Percentiles rank a stretch among this genome's conserved stretches.
Evolutionary conservation across 1,140 invertebrate genomes (phyloP).

Genomic region (Nasonia vitripennis): DNA sequence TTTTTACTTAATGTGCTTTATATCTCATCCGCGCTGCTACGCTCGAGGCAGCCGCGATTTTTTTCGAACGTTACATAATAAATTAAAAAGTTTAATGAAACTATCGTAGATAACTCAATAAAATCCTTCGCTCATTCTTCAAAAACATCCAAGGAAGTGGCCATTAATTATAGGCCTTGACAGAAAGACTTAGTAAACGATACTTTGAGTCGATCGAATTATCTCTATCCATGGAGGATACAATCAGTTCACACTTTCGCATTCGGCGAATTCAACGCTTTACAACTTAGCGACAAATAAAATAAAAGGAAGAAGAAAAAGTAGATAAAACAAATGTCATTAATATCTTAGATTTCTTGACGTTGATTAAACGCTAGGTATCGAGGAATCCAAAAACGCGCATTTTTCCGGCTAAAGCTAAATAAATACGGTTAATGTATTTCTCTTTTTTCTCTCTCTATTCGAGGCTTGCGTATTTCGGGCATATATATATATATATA

Average conservation of each 20-base stretch:
- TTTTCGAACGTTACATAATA: conserved; percentile 36
- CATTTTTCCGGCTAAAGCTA: conserved; percentile 4
- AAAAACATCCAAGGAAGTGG: conserved; percentile 21
- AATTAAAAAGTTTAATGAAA: conserved; percentile 44
- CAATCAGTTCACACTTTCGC: conserved; percentile 9
- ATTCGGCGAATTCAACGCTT: background rate
- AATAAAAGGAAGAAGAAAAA: conserved; percentile 14
- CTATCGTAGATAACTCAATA: conserved; percentile 26
- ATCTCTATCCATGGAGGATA: background rate
- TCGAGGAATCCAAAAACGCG: conserved; percentile 23
- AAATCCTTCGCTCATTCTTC: background rate
- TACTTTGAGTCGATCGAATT: conserved; percentile 5
- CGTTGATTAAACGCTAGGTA: conserved; percentile 10
- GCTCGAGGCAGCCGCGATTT: conserved; percentile 27
- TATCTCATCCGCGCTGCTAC: conserved; percentile 20
- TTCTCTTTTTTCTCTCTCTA: conserved; percentile 6
- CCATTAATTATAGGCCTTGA: conserved; percentile 3
- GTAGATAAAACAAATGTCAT: conserved; percentile 12
- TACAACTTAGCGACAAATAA: background rate
- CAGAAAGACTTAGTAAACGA: background rate
- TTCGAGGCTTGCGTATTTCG: conserved; percentile 9
- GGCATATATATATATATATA: background rate
- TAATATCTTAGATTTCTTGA: conserved; percentile 1
- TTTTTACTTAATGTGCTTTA: conserved; percentile 31
- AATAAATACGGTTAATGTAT: conserved; percentile 26